Base-by-base conservation (phyloP, 2,888 invertebrate genomes). In the Hypselothyrea guttata region DNA sequence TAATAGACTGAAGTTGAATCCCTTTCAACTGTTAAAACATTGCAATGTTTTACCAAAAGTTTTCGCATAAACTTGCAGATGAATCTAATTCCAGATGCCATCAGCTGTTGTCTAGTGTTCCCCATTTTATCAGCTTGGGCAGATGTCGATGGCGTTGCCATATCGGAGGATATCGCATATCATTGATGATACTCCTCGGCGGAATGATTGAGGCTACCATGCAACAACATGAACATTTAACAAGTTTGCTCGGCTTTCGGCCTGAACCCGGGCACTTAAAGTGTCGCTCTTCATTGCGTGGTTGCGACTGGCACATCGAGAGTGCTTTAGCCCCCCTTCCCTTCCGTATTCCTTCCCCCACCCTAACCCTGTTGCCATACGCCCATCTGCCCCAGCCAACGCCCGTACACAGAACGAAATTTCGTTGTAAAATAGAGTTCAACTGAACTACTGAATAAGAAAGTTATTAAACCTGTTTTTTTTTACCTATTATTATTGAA, bases 211-310 rank as follows among this genome's bases (percentile, higher is more conserved):
- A 22, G 45, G 48, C 35, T 51, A 27, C 37, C 49, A 35, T 51
- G 30, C 37, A 54, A 35, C 13, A 38, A 42, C 56, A 11, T 27
- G 44, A 66, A 45, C 60, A 58, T 71, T 71, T 71, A 69, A 60
- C 71, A 71, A 60, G 67, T 69, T 69, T 65, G 66, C 60, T 59
- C 44, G 58, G 54, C 53, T 59, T 65, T 66, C 34, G 47, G 41
- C 37, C 49, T 53, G 47, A 49, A 15, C 44, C 33, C 44, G 45
- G 55, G 53, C 78, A 84, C 81, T 78, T 76, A 71, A 78, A 74
- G 72, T 84, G 84, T 76, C 78, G 74, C 75, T 84, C 81, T 74
- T 77, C 84, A 82, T 84, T 74, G 74, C 75, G 59, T 61, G 47
- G 53, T 59, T 46, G 64, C 48, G 55, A 56, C 65, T 70, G 62